Base-by-base conservation (phyloP, 2,888 invertebrate species). In the Drosophila robusta region DNA sequence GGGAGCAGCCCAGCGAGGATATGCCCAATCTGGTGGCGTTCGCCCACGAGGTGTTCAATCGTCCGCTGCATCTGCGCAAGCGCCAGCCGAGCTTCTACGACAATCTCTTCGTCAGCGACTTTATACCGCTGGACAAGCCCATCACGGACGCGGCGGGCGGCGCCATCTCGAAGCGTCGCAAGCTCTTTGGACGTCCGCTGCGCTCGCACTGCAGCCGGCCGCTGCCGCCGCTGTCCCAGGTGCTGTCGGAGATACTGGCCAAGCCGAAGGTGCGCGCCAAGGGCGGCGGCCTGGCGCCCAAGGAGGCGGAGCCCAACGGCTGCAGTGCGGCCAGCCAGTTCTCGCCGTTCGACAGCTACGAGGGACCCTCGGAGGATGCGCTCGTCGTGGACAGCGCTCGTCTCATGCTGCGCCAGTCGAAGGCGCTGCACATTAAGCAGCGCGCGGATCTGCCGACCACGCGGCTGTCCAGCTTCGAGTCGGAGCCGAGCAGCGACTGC, bases 351-450 rank as follows among this genome's bases (percentile, higher is more conserved):
- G 67, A 88, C 1, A 11, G 42, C 14, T 84, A 84, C 42, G 84
- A 84, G 0, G 83, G 89, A 0, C 87, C 89, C 0, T 84, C 83
- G 6, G 83, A 84, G 56, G 83, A 84, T 46, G 77, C 89, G 0
- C 68, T 84, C 0, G 63, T 71, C 2, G 69, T 42, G 16, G 60
- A 69, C 3, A 46, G 54, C n/a, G 87, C 87, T 0, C 68, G 64
- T 0, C 39, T 32, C 0, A 34, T 80, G 45, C 57, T 86, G 16
- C 46, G 42, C 0, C 65, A 68, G n/a, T 67, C 71, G 1, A 65
- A 54, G 2, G 47, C 83, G 0, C 14, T 82, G 32, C 24, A 56
- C 7, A 72, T 79, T 1, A 44, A 39, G 0, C 36, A 45, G 0
- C 74, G 66, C 1, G 3, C 5, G 1, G 70, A 75, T 39, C 32